Evolutionary conservation across 2,797 vertebrate genomes (phyloP).

Genomic region (Euthynnus affinis): DNA sequence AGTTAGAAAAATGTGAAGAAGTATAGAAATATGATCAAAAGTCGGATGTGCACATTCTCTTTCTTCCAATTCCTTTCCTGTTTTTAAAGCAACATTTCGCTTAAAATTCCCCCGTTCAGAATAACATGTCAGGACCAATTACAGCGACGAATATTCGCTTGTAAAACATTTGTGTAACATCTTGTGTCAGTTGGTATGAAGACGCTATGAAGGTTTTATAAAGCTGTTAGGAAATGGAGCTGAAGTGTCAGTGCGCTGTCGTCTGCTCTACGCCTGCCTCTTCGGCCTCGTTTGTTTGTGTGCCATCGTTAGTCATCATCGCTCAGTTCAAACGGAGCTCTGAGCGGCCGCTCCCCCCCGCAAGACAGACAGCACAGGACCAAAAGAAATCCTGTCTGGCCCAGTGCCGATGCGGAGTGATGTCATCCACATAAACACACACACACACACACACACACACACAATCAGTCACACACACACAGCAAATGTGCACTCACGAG

Average conservation of each 20-base stretch:
- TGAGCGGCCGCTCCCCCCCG: slow-evolving; percentile 15
- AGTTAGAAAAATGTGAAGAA: neutral
- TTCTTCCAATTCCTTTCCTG: too few species aligned
- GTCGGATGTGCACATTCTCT: neutral
- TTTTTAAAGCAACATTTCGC: neutral
- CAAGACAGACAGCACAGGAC: slow-evolving; percentile 56
- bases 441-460: slow-evolving; percentile 15
- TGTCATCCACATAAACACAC: slow-evolving; percentile 65
- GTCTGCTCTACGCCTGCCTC: slow-evolving; percentile 51
- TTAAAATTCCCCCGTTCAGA: neutral
- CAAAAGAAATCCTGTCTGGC: slow-evolving; percentile 74
- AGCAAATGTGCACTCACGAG: slow-evolving; percentile 55
- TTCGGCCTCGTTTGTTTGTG: slow-evolving; percentile 61
- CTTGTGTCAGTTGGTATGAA: slow-evolving; percentile 3
- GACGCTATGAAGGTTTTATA: slow-evolving; percentile 13
- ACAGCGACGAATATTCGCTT: neutral
- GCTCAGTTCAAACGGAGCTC: slow-evolving; percentile 64
- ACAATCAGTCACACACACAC: slow-evolving; percentile 34
- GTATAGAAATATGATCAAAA: too few species aligned
- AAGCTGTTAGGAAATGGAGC: slow-evolving; percentile 41
- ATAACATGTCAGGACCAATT: neutral
- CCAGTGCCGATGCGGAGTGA: slow-evolving; percentile 67
- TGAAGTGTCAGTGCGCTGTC: slow-evolving; percentile 51
- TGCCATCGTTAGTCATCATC: slow-evolving; percentile 69
- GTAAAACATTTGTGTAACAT: slow-evolving; percentile 2